Evolutionary conservation across 2,888 invertebrate genomes (phyloP).

Genomic region (Spodoptera littoralis): DNA sequence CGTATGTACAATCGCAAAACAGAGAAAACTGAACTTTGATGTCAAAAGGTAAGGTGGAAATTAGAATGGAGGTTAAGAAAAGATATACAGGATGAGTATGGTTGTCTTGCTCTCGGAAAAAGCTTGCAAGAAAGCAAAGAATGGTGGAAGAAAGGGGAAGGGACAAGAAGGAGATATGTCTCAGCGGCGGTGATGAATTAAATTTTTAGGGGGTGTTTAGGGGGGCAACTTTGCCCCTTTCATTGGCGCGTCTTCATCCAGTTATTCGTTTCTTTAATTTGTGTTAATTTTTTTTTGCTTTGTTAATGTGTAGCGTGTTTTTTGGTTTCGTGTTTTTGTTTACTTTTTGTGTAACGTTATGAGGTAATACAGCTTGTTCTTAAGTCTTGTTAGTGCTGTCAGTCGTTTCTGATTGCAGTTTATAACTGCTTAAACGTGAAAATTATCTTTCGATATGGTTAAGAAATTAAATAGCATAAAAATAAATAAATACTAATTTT

Average conservation of each 20-base stretch:
- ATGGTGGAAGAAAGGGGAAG: slow-evolving; percentile 86
- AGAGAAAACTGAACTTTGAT: slow-evolving; percentile 45
- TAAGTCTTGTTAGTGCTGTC: too few relatives aligned
- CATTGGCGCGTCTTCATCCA: slow-evolving; percentile 83
- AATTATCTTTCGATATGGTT: too few relatives aligned
- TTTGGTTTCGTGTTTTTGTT: slow-evolving; percentile 31
- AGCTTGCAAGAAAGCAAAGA: slow-evolving; percentile 88
- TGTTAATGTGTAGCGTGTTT: slow-evolving; percentile 62
- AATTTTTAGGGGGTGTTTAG: slow-evolving; percentile 87
- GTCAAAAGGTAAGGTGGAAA: slow-evolving; percentile 21
- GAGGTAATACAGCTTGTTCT: background rate
- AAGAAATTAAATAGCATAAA: too few relatives aligned
- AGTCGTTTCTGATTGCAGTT: too few relatives aligned
- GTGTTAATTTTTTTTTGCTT: slow-evolving; percentile 78
- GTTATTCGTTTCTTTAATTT: slow-evolving; percentile 84
- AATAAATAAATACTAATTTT: too few relatives aligned
- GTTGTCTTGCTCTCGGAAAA: slow-evolving; percentile 81
- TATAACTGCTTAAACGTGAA: too few relatives aligned
- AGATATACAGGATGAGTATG: slow-evolving; percentile 71
- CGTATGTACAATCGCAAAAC: slow-evolving; percentile 37
- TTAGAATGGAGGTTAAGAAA: slow-evolving; percentile 32
- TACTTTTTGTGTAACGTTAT: slow-evolving; percentile 13
- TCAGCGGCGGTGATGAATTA: slow-evolving; percentile 87
- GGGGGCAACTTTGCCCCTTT: slow-evolving; percentile 79
- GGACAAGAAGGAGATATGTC: slow-evolving; percentile 86